Percentiles rank a stretch among this genome's conserved stretches.
phyloP scores from a whole-genome alignment of 2,888 invertebrate species.

The Latrodectus elegans region DNA sequence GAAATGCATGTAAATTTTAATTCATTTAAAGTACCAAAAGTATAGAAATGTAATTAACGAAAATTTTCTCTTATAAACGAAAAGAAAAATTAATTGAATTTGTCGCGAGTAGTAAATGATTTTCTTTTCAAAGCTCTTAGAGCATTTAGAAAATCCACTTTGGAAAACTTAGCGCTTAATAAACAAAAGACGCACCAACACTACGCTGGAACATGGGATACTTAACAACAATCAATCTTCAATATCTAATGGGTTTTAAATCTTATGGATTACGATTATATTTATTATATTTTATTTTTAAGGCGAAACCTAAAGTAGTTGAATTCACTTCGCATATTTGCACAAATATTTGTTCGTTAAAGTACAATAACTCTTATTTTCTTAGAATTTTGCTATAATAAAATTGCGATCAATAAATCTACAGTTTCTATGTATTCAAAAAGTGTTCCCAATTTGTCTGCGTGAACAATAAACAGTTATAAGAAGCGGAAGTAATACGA shows the following conservation, averaged over 20 bases:
- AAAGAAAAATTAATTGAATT: slow-evolving; percentile 1
- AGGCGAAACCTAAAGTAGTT: background rate
- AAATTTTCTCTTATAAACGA: background rate
- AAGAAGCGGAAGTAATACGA: too few species aligned
- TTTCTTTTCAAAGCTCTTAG: background rate
- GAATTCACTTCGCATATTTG: too few species aligned
- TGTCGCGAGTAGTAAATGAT: background rate
- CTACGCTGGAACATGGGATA: background rate
- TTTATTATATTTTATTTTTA: background rate
- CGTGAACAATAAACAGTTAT: too few species aligned
- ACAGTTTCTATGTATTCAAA: too few species aligned
- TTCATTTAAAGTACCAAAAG: too few species aligned
- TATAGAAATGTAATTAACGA: too few species aligned
- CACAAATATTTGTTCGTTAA: background rate
- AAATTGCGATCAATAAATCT: too few species aligned
- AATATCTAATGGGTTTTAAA: background rate
- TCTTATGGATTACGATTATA: background rate
- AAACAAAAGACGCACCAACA: background rate
- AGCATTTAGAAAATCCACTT: background rate
- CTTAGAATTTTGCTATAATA: background rate
- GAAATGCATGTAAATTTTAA: too few species aligned
- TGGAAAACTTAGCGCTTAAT: background rate
- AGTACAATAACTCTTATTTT: background rate
- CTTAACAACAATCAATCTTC: background rate
- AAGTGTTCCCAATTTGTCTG: too few species aligned